Evolutionary conservation across 2,113 vertebrate species (phyloP), one percentile per base, ranked within the genome.

Genomic region (Paralichthys olivaceus): DNA sequence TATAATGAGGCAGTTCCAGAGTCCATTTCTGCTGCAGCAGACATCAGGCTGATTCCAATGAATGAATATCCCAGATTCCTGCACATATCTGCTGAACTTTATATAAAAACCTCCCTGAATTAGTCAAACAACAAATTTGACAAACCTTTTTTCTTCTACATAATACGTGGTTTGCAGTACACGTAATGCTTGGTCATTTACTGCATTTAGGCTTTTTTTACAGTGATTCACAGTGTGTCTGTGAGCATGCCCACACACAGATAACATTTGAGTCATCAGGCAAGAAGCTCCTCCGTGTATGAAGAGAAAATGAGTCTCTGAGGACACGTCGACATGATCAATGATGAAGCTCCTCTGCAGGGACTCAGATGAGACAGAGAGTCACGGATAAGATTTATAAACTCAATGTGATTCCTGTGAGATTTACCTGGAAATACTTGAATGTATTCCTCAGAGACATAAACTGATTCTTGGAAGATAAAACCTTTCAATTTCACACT

Each of bases 31-130:
- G 43, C 63, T 43, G 23, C 56, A 67, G 7, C 40, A 56, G 20
- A 81, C 17, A 49, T 78, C 45, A 49, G 13, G 6, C 43, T 7
- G 37, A 53, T 72, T 29, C 56, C 17, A 28, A 28, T 58, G n/a
- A n/a, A 15, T 19, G 25, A 58, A 58, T 5, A 58, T 29, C 15
- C 56, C 32, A 11, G 19, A 61, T 61, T 61, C 59, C 34, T 13
- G n/a, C 59, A 40, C 58, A 1, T 13, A 5, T 37, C 29, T 32
- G 6, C 28, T 20, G 2, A n/a, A 5, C 28, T n/a, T 37, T 1
- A 32, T 20, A 20, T 17, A 28, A 28, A 65, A 29, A 12, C 11
- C 7, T n/a, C 2, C 4, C 32, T 0, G 9, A 28, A 43, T 22
- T 4, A 0, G 13, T 43, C 22, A 26, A 12, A 40, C 22, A 20